These are phyloP conservation scores for Malurus leucopterus DNA, from an alignment of 2,797 vertebrate genomes.

Conservation along the genomic window DNA sequence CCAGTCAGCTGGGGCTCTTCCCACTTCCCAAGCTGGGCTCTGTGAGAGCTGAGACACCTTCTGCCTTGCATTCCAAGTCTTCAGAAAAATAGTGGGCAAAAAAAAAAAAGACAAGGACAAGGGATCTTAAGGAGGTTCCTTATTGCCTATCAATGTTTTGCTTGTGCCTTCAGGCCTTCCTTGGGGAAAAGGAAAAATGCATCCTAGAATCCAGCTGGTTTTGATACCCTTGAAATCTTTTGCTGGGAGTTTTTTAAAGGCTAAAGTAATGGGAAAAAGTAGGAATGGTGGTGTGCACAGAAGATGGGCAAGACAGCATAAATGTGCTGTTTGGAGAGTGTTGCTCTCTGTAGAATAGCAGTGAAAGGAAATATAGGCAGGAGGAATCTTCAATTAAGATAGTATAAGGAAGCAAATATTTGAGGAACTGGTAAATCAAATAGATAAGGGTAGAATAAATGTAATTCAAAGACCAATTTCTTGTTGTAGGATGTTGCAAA, in stretches of 20 bases:
- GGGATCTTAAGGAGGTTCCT: not conserved
- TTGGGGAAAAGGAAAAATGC: not conserved
- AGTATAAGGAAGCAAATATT: slow-evolving; percentile 60
- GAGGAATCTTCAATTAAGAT: slow-evolving; percentile 51
- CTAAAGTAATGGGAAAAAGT: not conserved
- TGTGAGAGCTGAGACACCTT: not conserved
- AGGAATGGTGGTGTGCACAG: not conserved
- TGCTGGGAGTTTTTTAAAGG: not conserved
- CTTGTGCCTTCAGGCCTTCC: not conserved
- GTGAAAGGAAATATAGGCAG: slow-evolving; percentile 17
- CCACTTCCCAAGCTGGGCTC: not conserved
- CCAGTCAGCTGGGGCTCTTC: not conserved
- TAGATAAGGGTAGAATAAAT: slow-evolving; percentile 51
- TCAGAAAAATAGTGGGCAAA: not conserved
- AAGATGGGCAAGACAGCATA: not conserved
- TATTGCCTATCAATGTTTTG: not conserved
- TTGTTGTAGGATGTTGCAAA: slow-evolving; percentile 34
- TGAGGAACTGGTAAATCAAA: slow-evolving; percentile 48
- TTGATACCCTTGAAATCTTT: not conserved
- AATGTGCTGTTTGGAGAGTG: not conserved
- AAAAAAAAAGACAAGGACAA: not conserved
- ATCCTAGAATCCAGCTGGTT: not conserved
- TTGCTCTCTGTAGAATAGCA: not conserved
- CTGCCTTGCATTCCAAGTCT: not conserved
- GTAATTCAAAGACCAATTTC: slow-evolving; percentile 42